Evolutionary conservation across 2,113 vertebrate genomes (phyloP).

Genomic region (Panurus biarmicus): DNA sequence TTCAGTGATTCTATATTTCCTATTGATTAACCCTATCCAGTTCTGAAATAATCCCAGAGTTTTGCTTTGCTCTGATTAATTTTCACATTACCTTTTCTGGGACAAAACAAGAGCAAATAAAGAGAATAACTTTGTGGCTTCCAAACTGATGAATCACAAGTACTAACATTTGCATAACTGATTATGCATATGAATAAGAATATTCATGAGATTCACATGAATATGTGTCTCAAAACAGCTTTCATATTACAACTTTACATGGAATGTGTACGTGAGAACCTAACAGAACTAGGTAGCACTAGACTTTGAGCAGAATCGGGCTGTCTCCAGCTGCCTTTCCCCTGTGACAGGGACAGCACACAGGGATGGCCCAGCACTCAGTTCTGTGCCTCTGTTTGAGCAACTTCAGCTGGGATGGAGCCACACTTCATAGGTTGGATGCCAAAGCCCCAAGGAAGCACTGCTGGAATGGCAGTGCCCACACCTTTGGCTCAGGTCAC

Average conservation of each 20-base stretch:
- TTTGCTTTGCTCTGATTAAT: background rate
- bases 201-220: background rate
- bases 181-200: background rate
- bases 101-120: background rate
- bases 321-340: background rate
- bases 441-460: background rate
- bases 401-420: background rate
- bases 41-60: background rate
- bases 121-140: background rate
- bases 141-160: background rate
- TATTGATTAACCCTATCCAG: background rate
- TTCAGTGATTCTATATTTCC: background rate
- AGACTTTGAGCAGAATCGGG: background rate
- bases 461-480: background rate
- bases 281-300: background rate
- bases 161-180: background rate
- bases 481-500: background rate
- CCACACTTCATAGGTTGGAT: background rate
- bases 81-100: background rate
- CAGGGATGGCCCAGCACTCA: background rate
- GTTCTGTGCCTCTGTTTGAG: background rate
- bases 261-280: background rate
- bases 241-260: background rate
- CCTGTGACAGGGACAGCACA: background rate
- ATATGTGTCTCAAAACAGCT: background rate